phyloP scores from a whole-genome alignment of 2,797 vertebrate genomes.

The Bovichtus diacanthus region DNA sequence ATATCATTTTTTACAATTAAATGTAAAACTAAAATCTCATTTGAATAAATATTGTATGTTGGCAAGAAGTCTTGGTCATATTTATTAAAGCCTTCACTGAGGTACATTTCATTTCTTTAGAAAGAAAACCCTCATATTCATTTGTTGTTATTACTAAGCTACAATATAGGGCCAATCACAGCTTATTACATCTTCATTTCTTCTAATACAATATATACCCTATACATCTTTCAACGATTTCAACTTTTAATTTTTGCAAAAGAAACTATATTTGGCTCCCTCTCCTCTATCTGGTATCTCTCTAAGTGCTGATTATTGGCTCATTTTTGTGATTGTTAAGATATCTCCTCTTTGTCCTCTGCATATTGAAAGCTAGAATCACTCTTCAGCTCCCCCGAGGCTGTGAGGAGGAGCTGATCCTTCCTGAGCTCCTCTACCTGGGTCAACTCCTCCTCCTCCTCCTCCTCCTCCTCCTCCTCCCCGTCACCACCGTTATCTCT shows the following conservation, averaged over 20 bases:
- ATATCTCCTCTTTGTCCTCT: conserved; percentile 54
- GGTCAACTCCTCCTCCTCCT: conserved; percentile 37
- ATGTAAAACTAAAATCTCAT: conserved; percentile 8
- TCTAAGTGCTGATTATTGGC: conserved; percentile 24
- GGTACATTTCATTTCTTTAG: conserved; percentile 10
- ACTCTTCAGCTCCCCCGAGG: conserved; percentile 65
- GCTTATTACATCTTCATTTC: not conserved
- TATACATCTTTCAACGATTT: not conserved
- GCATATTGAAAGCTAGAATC: conserved; percentile 72
- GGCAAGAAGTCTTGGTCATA: conserved; percentile 27
- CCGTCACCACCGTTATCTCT: not conserved
- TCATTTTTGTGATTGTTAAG: conserved; percentile 56
- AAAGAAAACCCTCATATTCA: conserved; percentile 38
- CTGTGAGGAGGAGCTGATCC: conserved; percentile 29
- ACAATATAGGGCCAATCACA: not conserved
- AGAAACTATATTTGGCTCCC: conserved; percentile 44
- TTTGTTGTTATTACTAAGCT: conserved; percentile 14
- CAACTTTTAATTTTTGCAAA: conserved; percentile 1
- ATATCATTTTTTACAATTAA: not conserved
- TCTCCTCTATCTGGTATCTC: not conserved
- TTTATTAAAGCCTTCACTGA: conserved; percentile 30
- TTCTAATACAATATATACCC: not conserved
- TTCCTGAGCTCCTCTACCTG: conserved; percentile 42
- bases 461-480: conserved; percentile 30
- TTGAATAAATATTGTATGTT: conserved; percentile 24